Conservation (phyloP, 2,888 invertebrate genomes). For the Hipparchia sbordonii region DNA sequence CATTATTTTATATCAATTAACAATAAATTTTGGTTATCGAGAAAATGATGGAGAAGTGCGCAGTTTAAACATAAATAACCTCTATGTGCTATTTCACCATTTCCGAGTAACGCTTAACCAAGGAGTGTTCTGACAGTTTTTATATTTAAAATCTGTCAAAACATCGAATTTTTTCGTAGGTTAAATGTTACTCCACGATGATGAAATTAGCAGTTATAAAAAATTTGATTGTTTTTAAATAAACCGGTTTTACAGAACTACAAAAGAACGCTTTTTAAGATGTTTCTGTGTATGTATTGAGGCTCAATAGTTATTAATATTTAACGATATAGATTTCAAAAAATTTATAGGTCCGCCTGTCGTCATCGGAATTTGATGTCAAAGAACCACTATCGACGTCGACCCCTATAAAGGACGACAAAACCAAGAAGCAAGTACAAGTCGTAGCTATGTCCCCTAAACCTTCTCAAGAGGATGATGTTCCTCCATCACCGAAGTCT, state of each 20-base stretch:
- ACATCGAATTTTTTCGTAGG: no score
- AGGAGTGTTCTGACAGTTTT: no score
- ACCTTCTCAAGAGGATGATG: slow-evolving; percentile 40
- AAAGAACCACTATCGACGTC: slow-evolving; percentile 65
- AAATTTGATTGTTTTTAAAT: background rate
- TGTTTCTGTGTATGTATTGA: background rate
- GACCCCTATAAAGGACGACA: slow-evolving; percentile 65
- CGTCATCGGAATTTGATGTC: slow-evolving; percentile 50
- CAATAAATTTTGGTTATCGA: background rate
- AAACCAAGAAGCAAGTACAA: slow-evolving; percentile 52
- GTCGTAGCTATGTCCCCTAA: slow-evolving; percentile 76
- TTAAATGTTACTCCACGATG: no score
- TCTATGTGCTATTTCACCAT: background rate
- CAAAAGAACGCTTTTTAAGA: background rate
- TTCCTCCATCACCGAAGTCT: slow-evolving; percentile 31
- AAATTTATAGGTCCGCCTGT: slow-evolving; percentile 46
- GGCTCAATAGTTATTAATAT: background rate
- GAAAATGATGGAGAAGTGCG: background rate
- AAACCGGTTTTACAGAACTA: background rate
- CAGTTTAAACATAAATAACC: background rate
- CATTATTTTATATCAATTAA: background rate
- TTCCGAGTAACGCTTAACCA: no score
- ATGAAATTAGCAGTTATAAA: background rate
- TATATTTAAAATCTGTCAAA: no score
- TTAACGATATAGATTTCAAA: background rate